Conservation (phyloP, 2,888 invertebrate genomes). For the Andrena fulva region DNA sequence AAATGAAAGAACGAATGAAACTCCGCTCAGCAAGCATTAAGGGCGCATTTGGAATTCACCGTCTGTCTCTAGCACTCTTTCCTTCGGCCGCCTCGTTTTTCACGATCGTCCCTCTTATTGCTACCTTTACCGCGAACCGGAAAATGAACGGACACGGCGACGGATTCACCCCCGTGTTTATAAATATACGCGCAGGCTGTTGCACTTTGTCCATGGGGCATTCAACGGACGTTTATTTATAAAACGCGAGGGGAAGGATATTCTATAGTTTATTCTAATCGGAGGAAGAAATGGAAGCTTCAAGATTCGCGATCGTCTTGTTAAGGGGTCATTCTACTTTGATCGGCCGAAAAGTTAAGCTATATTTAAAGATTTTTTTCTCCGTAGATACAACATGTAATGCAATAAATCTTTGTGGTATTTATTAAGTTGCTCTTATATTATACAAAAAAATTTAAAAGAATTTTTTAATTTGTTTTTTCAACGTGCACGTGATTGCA, state of each 20-base stretch:
- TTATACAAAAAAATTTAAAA: no score
- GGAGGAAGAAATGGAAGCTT: neutral
- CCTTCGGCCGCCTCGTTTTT: neutral
- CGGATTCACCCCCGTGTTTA: conserved; percentile 11
- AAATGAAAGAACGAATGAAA: conserved; percentile 34
- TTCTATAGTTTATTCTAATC: conserved; percentile 36
- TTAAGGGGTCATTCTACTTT: neutral
- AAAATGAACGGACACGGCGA: neutral
- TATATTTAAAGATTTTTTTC: no score
- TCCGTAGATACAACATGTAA: no score
- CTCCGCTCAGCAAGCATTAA: conserved; percentile 9
- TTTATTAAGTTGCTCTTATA: no score
- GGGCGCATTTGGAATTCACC: conserved; percentile 17
- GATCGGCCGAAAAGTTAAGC: no score
- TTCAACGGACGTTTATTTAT: conserved; percentile 36
- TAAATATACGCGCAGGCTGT: conserved; percentile 20
- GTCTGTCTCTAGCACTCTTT: neutral
- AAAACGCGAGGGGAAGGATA: conserved; percentile 8
- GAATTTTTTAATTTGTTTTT: no score
- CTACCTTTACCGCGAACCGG: conserved; percentile 11
- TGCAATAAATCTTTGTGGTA: no score
- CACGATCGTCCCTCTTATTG: neutral
- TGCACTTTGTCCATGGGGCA: conserved; percentile 8
- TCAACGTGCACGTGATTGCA: no score
- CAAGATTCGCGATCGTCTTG: neutral